Evolutionary conservation across 2,888 invertebrate genomes (phyloP), one percentile per base, ranked within the genome.

Genomic region (Watsonalla binaria): DNA sequence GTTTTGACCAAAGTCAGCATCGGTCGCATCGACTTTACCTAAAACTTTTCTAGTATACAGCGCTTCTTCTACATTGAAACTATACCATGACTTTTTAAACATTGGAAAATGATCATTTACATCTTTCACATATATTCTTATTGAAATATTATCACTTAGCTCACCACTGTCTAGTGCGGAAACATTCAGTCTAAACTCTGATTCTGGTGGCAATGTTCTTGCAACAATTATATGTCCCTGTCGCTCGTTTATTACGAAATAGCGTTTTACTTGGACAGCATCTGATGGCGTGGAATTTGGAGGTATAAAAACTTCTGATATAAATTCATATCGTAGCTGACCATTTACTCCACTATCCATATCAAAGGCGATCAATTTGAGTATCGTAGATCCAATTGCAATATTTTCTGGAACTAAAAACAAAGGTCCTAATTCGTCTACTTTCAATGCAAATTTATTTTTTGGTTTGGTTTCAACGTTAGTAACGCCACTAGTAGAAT

Each of bases 31-130:
- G 7, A 97, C 93, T 71, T 92, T 93, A 0, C 97, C 97, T 46
- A 97, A 83, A 5, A 94, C 92, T 60, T 92, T 92, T 62, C 93
- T 91, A 0, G 93, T 92, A 72, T 96, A 96, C 33, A 92, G 91
- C 0, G 96, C 96, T 85, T 97, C 97, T 52, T 94, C 92, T 0
- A 96, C 92, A 68, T 96, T 95, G 63, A 97, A 97, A 51, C 92
- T 94, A 74, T 97, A 97, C 93, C 94, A 95, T 0, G 95, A 93
- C 64, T 96, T 95, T 63, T 94, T 94, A 62, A 97, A 97, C 60
- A 94, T 93, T 0, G 97, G 97, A 6, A 94, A 93, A 75, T 97
- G 96, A 67, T 97, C 95, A 77, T 97, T 97, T 0, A 97, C 93
- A 70, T 96, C 96, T 68, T 93, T 93, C 0, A 97, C 92, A 51